Evolutionary conservation across 2,888 invertebrate genomes (phyloP).

Genomic region (Crematogaster levior): DNA sequence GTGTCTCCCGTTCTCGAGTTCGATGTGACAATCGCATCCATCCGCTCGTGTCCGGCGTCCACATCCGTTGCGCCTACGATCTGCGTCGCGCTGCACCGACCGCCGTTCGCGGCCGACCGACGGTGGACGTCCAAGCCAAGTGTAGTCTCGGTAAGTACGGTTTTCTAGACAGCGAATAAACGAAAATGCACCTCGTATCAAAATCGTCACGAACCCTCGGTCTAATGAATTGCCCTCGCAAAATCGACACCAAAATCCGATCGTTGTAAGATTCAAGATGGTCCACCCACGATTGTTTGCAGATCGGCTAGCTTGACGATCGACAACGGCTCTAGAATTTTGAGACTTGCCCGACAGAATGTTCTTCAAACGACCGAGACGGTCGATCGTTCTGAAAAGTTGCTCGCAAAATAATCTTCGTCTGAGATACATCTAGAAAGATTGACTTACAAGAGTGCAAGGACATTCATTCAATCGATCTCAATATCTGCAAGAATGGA

Average conservation of each 20-base stretch:
- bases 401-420: not conserved
- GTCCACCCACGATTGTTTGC: not conserved
- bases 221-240: not conserved
- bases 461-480: not conserved
- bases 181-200: not conserved
- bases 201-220: not conserved
- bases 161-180: not conserved
- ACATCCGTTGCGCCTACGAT: not conserved
- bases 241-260: not conserved
- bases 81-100: too few species aligned
- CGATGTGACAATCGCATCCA: not conserved
- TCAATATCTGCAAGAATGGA: conserved; percentile 71
- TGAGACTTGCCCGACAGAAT: not conserved
- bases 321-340: not conserved
- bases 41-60: not conserved
- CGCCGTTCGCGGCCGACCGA: too few species aligned
- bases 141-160: not conserved
- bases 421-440: not conserved
- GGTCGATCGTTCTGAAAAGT: not conserved
- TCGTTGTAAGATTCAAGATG: not conserved
- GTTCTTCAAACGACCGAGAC: not conserved
- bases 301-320: not conserved
- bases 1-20: not conserved
- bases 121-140: not conserved
- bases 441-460: not conserved